Percentiles rank a stretch among this genome's conserved stretches.
These are phyloP conservation scores for Nebria salina DNA, from an alignment of 2,888 invertebrate species.

Conservation along the genomic window DNA sequence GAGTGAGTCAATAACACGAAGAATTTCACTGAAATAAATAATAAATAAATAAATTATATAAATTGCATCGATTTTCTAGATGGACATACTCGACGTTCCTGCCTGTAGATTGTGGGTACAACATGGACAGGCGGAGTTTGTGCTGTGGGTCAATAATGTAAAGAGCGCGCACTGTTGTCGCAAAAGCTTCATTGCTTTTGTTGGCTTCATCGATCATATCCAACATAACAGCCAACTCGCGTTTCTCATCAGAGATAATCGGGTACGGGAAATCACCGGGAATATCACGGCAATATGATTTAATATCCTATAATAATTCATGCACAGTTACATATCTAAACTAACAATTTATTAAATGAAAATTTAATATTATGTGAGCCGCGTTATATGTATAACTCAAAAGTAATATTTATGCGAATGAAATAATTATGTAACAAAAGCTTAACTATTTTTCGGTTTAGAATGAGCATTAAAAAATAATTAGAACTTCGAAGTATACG, in stretches of 20 bases:
- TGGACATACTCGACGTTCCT: constrained; percentile 82
- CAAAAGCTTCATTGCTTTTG: constrained; percentile 71
- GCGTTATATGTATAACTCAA: no score
- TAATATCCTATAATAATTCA: constrained; percentile 66
- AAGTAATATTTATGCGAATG: neutral
- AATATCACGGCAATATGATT: constrained; percentile 75
- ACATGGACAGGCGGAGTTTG: constrained; percentile 80
- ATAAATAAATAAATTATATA: constrained; percentile 15
- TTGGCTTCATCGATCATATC: constrained; percentile 84
- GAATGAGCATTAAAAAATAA: neutral
- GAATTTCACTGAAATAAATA: constrained; percentile 75
- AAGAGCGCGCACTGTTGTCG: constrained; percentile 78
- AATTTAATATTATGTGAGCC: neutral
- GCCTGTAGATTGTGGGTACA: constrained; percentile 87
- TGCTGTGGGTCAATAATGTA: constrained; percentile 85
- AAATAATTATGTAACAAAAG: neutral
- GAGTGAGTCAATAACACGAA: constrained; percentile 84
- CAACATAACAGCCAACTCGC: constrained; percentile 75
- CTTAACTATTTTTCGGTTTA: neutral
- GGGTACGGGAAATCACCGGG: constrained; percentile 81
- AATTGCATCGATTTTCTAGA: neutral
- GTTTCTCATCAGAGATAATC: constrained; percentile 80
- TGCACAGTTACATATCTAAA: neutral
- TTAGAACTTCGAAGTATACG: neutral
- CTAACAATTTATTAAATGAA: no score